Evolutionary conservation across 2,113 vertebrate genomes (phyloP), one percentile per base, ranked within the genome.

Genomic region (Nesoenas mayeri): DNA sequence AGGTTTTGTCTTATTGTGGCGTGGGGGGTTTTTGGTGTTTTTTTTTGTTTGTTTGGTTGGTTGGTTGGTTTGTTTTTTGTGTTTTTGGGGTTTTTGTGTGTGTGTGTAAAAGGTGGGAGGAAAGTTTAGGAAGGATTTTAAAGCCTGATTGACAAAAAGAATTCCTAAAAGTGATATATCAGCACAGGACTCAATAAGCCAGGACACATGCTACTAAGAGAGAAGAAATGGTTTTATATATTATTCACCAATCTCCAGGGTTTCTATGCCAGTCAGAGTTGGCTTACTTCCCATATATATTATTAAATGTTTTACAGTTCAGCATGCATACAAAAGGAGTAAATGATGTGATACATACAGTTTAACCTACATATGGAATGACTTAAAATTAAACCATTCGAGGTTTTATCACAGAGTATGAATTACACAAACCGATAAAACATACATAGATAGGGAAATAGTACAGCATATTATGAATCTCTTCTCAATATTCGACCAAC

Each of bases 301-400:
- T 97, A 97, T 97, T 97, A 95, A 97, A 97, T 97, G 61, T 95
- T 97, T 96, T 96, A 96, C 94, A 95, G 91, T 97, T 97, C 87
- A 96, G 51, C 89, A 85, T 96, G 89, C 91, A 91, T 75, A 97
- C 92, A 97, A 96, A 97, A 92, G 89, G 85, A 97, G 77, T 94
- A 92, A 96, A 95, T 89, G 50, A 91, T 87, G 95, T 82, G 92
- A 92, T 95, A 80, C 58, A 72, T 95, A 50, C 66, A 92, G 56
- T 79, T 94, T 95, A 95, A 91, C 92, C 88, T 93, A 88, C 91
- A 95, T 95, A 96, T 94, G 89, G 72, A 91, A 94, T 88, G 75
- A 93, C 50, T 94, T 96, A 85, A 88, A 89, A 80, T 89, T 71
- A 74, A 64, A 66, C 29, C 4, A 1, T 81, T 79, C 40, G 26